Percentiles rank a stretch among this genome's conserved stretches.
These are phyloP conservation scores for Spinus olivaceus DNA, from an alignment of 2,797 vertebrate genomes.

Conservation along the genomic window DNA sequence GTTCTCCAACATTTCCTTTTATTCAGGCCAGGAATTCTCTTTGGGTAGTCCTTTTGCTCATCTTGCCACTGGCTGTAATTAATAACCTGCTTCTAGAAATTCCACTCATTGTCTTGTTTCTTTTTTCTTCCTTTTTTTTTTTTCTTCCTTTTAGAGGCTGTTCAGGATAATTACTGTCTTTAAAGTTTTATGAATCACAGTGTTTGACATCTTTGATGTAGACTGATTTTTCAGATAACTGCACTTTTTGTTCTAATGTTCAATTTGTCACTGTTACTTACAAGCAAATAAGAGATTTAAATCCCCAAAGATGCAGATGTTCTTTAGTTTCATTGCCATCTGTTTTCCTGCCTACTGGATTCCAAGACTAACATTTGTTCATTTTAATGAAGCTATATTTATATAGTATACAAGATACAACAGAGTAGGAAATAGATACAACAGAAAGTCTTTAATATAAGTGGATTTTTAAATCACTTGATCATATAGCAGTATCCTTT, in stretches of 20 bases:
- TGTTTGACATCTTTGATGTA: constrained; percentile 53
- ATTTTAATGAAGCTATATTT: background rate
- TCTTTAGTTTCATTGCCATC: constrained; percentile 54
- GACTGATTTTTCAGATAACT: constrained; percentile 57
- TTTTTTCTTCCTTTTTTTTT: background rate
- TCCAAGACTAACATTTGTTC: constrained; percentile 7
- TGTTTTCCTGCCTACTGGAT: constrained; percentile 55
- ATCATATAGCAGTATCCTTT: background rate
- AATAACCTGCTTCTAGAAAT: constrained; percentile 63
- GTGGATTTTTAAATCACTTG: background rate
- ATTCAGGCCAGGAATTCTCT: constrained; percentile 61
- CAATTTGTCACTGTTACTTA: constrained; percentile 56
- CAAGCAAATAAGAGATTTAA: constrained; percentile 68
- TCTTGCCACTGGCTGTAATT: constrained; percentile 70
- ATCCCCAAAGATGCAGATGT: constrained; percentile 61
- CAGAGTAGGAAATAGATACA: background rate
- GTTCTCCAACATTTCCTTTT: constrained; percentile 55
- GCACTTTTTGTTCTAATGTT: constrained; percentile 57
- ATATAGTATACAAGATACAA: background rate
- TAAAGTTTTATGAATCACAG: constrained; percentile 68
- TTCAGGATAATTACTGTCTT: constrained; percentile 64
- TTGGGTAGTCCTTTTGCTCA: constrained; percentile 57
- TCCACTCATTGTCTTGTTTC: constrained; percentile 50
- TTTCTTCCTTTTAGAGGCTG: background rate
- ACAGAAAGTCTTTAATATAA: background rate